Evolutionary conservation across 2,797 vertebrate genomes (phyloP), one percentile per base, ranked within the genome.

Genomic region (Sitta carolinensis): DNA sequence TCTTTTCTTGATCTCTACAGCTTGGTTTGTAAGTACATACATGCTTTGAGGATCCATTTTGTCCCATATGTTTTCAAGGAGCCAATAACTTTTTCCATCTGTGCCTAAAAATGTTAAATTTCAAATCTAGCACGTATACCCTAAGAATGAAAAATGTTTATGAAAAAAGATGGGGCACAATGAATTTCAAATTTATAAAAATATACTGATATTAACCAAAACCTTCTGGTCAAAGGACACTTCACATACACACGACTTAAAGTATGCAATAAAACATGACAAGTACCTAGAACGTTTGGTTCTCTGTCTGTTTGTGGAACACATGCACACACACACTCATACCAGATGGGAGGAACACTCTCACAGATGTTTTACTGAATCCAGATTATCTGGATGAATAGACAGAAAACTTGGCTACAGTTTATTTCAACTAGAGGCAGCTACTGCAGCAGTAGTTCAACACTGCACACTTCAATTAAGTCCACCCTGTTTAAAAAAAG

Each of bases 1-100:
- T 97, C 96, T 98, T 83, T 93, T 96, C 97, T 96, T 96, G 97
- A 98, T 98, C 98, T 98, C 98, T 98, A 97, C 98, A 98, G 98
- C 98, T 98, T 98, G 98, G 98, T 98, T 98, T 98, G 86, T 97
- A 97, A 98, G 94, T 97, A 98, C 96, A 96, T 63, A 97, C 96
- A 97, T 96, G 97, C 97, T 97, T 97, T 97, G 97, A 97, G 97
- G 96, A 95, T 97, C 96, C 93, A 75, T 93, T 97, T 96, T 97
- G 94, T 97, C 78, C 96, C 92, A 91, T 90, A 86, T 89, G 67
- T 96, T 97, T 98, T 97, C 89, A 89, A 97, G 96, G 94, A 98
- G 97, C 97, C 98, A 97, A 90, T 96, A 96, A 96, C 95, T 95
- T 97, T 96, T 97, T 97, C 96, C 97, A 96, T 96, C 96, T 97